Evolutionary conservation across 2,888 invertebrate genomes (phyloP).

Genomic region (Volucella inanis): DNA sequence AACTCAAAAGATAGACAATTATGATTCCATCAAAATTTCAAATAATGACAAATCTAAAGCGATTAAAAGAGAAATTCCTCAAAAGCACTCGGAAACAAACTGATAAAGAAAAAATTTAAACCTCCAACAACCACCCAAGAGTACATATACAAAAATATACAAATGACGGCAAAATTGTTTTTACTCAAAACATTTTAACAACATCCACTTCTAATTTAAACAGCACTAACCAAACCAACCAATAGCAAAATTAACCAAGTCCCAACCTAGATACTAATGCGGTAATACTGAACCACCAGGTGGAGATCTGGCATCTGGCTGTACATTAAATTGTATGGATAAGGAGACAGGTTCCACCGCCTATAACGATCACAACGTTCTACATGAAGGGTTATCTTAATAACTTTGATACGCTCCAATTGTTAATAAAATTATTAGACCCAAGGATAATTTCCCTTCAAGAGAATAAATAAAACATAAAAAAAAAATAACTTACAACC

Average conservation of each 20-base stretch:
- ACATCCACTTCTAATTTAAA: background rate
- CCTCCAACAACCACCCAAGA: background rate
- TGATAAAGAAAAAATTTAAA: slow-evolving; percentile 1
- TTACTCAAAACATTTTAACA: background rate
- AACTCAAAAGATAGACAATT: background rate
- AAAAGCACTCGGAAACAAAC: background rate
- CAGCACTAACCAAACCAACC: background rate
- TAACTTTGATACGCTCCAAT: slow-evolving; percentile 26
- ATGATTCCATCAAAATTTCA: too few species aligned
- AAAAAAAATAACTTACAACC: slow-evolving; percentile 30
- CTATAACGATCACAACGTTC: background rate
- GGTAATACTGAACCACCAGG: background rate
- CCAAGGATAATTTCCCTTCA: slow-evolving; percentile 66
- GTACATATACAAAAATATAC: background rate
- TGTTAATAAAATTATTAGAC: slow-evolving; percentile 30
- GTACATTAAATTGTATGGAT: slow-evolving; percentile 21
- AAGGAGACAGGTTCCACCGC: slow-evolving; percentile 8
- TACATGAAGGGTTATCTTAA: slow-evolving; percentile 44
- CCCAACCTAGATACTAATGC: background rate
- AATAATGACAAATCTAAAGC: too few species aligned
- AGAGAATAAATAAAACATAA: slow-evolving; percentile 69
- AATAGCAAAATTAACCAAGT: slow-evolving; percentile 10
- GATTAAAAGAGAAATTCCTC: background rate
- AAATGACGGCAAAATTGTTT: background rate
- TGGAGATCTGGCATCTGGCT: background rate